Evolutionary conservation across 2,797 vertebrate genomes (phyloP).

Genomic region (Hoplostethus mediterraneus): DNA sequence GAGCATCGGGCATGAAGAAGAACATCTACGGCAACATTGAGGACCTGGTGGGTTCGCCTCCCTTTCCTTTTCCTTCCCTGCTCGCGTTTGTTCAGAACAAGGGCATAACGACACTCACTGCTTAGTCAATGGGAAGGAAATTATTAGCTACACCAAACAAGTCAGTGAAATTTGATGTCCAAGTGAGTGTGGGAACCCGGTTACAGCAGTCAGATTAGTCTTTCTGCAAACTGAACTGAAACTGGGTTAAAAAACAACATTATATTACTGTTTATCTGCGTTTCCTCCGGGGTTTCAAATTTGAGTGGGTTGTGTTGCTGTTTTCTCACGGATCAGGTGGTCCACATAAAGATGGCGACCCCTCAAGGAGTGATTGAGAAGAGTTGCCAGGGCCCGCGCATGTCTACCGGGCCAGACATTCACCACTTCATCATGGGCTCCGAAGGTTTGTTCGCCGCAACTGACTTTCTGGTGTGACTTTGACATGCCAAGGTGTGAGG

Average conservation of each 20-base stretch:
- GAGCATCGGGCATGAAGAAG: slow-evolving; percentile 99
- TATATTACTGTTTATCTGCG: not conserved
- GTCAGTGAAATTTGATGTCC: no score
- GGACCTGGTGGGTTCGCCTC: slow-evolving; percentile 89
- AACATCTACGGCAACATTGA: slow-evolving; percentile 99
- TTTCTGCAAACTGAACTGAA: not conserved
- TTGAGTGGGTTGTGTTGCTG: slow-evolving; percentile 10
- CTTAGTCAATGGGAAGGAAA: slow-evolving; percentile 35
- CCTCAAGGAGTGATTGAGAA: slow-evolving; percentile 97
- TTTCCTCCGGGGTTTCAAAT: not conserved
- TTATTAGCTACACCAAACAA: slow-evolving; percentile 28
- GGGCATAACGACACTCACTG: not conserved
- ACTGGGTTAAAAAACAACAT: not conserved
- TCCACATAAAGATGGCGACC: slow-evolving; percentile 98
- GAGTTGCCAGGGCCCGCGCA: slow-evolving; percentile 95
- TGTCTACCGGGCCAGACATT: slow-evolving; percentile 97
- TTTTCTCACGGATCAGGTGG: slow-evolving; percentile 84
- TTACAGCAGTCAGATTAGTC: not conserved
- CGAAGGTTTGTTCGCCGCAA: slow-evolving; percentile 88
- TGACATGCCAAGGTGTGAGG: not conserved
- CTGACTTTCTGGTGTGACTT: slow-evolving; percentile 29
- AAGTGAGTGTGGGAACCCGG: no score
- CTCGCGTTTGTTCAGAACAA: slow-evolving; percentile 37
- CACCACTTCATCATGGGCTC: slow-evolving; percentile 99
- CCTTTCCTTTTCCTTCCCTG: slow-evolving; percentile 12